Base-by-base conservation (phyloP, 2,797 vertebrate genomes). In the Sphenopsis melanotis region DNA sequence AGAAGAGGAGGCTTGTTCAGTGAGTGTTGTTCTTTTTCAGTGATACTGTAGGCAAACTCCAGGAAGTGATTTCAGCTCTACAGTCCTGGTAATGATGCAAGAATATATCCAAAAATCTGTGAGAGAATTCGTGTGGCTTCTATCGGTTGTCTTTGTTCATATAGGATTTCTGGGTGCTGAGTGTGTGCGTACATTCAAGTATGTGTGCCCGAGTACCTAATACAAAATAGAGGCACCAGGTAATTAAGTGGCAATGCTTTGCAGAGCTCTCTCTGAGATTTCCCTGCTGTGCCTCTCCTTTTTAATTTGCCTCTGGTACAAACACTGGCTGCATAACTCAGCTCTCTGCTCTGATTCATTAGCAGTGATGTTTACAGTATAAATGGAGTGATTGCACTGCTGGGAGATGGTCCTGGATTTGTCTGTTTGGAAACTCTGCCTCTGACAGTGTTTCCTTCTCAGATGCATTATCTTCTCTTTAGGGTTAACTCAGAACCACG, bases 161-260 rank as follows among this genome's bases (percentile, higher is more conserved):
- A 1, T 0, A 56, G 30, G 24, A 39, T 60, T 83, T 83, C 42
- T 53, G 55, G 9, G 15, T 89, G 30, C 57, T 24, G 26, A 37
- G 22, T 26, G 29, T 65, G 34, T 53, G 20, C 50, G 24, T 70
- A 42, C 1, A 0, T 59, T 55, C 29, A 68, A 18, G 19, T 50
- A 24, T 15, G 11, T 50, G 6, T 34, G 22, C 19, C 6, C 21
- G 8, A 0, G 0, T 55, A 29, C n/a, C 29, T 65, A 46, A 47
- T n/a, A 53, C 9, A 36, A 80, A 74, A 39, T 7, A 83, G 63
- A 66, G 50, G 32, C 20, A 39, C 19, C 29, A n/a, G 11, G 37
- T 83, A 53, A 39, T 32, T 42, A 83, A 49, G 53, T n/a, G 32
- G 30, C 47, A 53, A 2, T 19, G 34, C 27, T 81, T 68, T 32